These are phyloP conservation scores for Aplysina aerophoba DNA, from an alignment of 37 sponge, comb jelly and placozoan genomes.

Conservation along the genomic window DNA sequence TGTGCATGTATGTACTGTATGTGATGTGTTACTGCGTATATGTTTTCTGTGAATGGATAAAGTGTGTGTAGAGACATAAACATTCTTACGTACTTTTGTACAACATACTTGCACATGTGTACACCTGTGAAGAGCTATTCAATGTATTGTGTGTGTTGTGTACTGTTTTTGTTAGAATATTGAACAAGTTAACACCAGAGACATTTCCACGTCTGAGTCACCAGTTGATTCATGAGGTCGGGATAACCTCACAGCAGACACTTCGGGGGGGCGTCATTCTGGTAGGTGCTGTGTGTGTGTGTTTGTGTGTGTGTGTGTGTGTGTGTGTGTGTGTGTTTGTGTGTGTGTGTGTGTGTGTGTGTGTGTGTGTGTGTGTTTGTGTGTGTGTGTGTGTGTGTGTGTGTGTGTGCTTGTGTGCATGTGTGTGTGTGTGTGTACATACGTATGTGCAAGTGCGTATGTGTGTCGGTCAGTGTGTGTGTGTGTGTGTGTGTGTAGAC, in stretches of 20 bases:
- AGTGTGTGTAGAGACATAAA: no score
- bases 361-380: conserved; percentile 31
- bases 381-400: conserved; percentile 38
- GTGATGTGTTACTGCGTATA: background rate
- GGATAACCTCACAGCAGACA: conserved; percentile 14
- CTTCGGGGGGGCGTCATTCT: conserved; percentile 71
- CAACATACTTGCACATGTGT: no score
- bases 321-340: conserved; percentile 2
- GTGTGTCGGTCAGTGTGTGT: background rate
- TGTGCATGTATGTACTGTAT: background rate
- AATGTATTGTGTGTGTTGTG: background rate
- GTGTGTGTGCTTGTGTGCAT: conserved; percentile 32
- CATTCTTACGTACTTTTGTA: no score
- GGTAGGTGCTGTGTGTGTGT: conserved; percentile 47
- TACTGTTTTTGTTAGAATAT: conserved; percentile 47
- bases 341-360: conserved; percentile 4
- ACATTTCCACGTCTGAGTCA: conserved; percentile 69
- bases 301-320: conserved; percentile 38
- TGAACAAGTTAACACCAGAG: conserved; percentile 90
- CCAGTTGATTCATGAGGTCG: conserved; percentile 38
- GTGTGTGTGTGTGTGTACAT: conserved; percentile 30
- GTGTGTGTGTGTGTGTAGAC: conserved; percentile 16
- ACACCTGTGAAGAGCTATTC: no score
- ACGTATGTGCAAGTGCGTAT: conserved; percentile 13
- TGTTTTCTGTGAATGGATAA: background rate